Percentiles rank a stretch among this genome's conserved stretches.
Conservation (phyloP, 2,888 invertebrate genomes). For the Drosophila seclusa region DNA sequence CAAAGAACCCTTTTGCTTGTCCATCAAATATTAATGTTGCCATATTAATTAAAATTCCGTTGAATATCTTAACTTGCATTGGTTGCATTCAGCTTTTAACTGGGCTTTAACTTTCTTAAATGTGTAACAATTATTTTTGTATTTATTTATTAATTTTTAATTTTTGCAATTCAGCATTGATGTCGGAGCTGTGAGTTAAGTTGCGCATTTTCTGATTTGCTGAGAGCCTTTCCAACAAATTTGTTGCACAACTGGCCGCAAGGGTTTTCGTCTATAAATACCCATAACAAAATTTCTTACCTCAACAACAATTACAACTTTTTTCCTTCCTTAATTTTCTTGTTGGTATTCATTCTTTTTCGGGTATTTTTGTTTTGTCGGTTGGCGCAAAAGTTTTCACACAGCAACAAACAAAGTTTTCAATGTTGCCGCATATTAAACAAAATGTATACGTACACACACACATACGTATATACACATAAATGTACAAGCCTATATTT, state of each 20-base stretch:
- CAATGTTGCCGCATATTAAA: conserved; percentile 75
- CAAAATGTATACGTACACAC: conserved; percentile 44
- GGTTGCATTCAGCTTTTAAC: background rate
- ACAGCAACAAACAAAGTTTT: conserved; percentile 62
- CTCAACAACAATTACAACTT: conserved; percentile 79
- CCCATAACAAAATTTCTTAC: conserved; percentile 66
- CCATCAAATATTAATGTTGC: background rate
- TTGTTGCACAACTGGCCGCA: conserved; percentile 33
- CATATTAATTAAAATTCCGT: background rate
- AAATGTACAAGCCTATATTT: conserved; percentile 21
- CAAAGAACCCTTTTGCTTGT: background rate
- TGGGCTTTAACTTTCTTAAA: background rate
- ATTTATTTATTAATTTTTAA: background rate
- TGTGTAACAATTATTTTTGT: background rate
- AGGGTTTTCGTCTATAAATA: conserved; percentile 58
- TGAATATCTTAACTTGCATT: background rate
- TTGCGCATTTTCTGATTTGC: conserved; percentile 32
- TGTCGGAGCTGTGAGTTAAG: conserved; percentile 2
- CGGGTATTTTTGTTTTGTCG: conserved; percentile 43
- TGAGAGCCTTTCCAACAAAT: conserved; percentile 43
- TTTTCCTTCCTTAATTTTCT: conserved; percentile 36
- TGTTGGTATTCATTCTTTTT: conserved; percentile 14
- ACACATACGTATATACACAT: conserved; percentile 5
- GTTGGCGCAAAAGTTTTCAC: conserved; percentile 59
- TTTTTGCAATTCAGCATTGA: background rate